Conservation (phyloP, 2,797 vertebrate genomes). For the Tokudaia muenninki region DNA sequence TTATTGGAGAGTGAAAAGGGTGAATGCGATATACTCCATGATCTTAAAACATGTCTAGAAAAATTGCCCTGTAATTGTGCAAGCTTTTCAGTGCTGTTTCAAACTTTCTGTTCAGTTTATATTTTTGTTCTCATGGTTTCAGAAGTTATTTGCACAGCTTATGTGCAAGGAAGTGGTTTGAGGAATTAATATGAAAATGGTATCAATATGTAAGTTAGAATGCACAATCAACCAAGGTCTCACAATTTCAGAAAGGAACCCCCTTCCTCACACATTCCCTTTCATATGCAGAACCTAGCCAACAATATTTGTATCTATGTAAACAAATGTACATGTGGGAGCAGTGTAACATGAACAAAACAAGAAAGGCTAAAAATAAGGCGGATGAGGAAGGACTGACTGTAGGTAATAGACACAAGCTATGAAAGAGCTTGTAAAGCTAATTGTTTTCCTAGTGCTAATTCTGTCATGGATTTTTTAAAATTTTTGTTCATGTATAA, state of each 20-base stretch:
- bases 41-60: constrained; percentile 23
- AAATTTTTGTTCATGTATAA: not conserved
- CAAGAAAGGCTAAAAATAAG: not conserved
- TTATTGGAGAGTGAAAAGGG: constrained; percentile 42
- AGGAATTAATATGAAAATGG: constrained; percentile 29
- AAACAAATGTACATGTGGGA: not conserved
- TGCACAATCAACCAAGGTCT: not conserved
- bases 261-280: not conserved
- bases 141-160: constrained; percentile 4
- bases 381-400: not conserved
- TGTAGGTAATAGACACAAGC: not conserved
- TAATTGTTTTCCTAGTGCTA: not conserved
- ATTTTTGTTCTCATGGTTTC: constrained; percentile 41
- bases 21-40: not conserved
- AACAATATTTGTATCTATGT: not conserved
- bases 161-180: not conserved
- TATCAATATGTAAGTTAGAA: constrained; percentile 41
- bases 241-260: not conserved
- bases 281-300: not conserved
- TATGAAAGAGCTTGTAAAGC: not conserved
- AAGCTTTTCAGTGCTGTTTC: constrained; percentile 19
- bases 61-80: constrained; percentile 36
- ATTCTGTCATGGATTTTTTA: not conserved
- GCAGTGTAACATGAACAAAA: not conserved
- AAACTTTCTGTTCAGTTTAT: constrained; percentile 52